A percentile compares a stretch with the other conserved stretches of the same genome.
These are phyloP conservation scores for Heptranchias perlo DNA, from an alignment of 2,113 vertebrate species.

Conservation along the genomic window DNA sequence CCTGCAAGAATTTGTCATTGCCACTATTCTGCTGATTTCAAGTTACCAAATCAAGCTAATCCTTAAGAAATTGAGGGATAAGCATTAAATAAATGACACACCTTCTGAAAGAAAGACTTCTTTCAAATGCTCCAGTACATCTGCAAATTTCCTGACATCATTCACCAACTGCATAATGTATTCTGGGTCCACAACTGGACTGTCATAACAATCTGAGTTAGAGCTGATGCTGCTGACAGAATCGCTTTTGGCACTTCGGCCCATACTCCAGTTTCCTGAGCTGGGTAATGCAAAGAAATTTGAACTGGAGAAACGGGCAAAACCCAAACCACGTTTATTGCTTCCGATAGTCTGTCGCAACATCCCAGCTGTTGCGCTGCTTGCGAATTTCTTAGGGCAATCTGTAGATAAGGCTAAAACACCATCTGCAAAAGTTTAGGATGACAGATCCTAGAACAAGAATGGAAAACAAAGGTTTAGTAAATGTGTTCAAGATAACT, in stretches of 20 bases:
- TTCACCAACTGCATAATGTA: conserved; percentile 91
- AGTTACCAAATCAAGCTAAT: conserved; percentile 40
- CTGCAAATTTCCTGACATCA: conserved; percentile 86
- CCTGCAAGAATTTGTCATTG: conserved; percentile 11
- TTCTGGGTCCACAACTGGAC: conserved; percentile 70
- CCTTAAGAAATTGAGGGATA: conserved; percentile 40
- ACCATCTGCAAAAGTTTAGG: conserved; percentile 47
- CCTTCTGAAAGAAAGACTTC: conserved; percentile 82
- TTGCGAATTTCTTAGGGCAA: conserved; percentile 52
- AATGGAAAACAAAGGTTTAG: conserved; percentile 36
- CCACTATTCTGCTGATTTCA: not conserved
- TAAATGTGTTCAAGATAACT: not conserved
- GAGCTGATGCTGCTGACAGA: conserved; percentile 65
- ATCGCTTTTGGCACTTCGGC: conserved; percentile 66
- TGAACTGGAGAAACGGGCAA: conserved; percentile 61
- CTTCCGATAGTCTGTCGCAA: conserved; percentile 74
- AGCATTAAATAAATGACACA: conserved; percentile 53
- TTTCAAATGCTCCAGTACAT: conserved; percentile 84
- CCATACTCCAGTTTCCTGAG: conserved; percentile 69
- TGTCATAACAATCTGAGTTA: conserved; percentile 61
- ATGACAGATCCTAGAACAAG: conserved; percentile 30
- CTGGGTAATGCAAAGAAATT: conserved; percentile 58
- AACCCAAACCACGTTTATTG: conserved; percentile 67
- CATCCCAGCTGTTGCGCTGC: conserved; percentile 66
- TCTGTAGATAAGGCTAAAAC: conserved; percentile 45